Percentiles rank a stretch among this genome's conserved stretches.
Conservation (phyloP, 1,140 invertebrate genomes). For the Homalodisca vitripennis region DNA sequence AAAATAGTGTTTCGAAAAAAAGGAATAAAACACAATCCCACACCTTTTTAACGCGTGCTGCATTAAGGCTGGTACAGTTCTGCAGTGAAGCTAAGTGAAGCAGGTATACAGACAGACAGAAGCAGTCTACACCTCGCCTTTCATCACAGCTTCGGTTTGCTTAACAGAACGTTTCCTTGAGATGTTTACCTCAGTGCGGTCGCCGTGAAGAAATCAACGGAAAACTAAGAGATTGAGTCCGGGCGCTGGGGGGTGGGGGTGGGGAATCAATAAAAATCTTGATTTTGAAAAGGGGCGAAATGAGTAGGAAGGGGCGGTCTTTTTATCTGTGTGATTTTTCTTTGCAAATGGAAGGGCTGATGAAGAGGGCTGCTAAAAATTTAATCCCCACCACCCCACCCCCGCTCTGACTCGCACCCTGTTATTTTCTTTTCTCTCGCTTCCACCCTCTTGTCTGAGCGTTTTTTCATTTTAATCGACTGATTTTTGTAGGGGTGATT, state of each 20-base stretch:
- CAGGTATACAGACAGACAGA: no score
- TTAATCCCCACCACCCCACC: conserved; percentile 33
- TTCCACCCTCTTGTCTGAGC: conserved; percentile 22
- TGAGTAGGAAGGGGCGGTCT: conserved; percentile 31
- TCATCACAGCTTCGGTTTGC: no score
- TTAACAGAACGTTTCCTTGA: background rate
- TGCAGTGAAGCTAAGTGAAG: no score
- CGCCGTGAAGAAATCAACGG: conserved; percentile 14
- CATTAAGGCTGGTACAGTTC: no score
- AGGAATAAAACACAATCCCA: no score
- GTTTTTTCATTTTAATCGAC: conserved; percentile 28
- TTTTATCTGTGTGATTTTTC: conserved; percentile 33
- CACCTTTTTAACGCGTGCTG: no score
- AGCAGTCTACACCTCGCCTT: no score
- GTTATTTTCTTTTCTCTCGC: conserved; percentile 38
- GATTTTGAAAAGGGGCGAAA: conserved; percentile 32
- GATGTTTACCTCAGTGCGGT: conserved; percentile 27
- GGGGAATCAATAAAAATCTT: conserved; percentile 35
- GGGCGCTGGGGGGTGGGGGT: conserved; percentile 1
- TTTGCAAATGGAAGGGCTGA: conserved; percentile 36
- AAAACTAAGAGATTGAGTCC: conserved; percentile 21
- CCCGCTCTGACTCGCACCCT: conserved; percentile 24
- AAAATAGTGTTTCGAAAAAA: no score
- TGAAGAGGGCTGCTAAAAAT: conserved; percentile 39
- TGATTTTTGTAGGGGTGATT: conserved; percentile 29